phyloP scores from a whole-genome alignment of 2,113 vertebrate genomes.

The Anoura caudifer region DNA sequence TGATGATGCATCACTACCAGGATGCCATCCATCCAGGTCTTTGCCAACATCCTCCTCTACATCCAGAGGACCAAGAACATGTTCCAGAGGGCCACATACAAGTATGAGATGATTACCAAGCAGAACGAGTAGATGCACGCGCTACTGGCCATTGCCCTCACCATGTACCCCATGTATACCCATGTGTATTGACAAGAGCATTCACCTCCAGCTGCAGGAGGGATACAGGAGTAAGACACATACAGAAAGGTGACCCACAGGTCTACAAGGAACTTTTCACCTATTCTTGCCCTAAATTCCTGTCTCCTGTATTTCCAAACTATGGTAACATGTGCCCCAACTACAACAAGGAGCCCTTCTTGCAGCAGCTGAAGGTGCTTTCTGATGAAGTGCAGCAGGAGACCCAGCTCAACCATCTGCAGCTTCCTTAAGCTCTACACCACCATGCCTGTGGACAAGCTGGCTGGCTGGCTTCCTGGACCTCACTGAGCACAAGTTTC shows the following conservation, averaged over 20 bases:
- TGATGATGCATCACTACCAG: constrained; percentile 99
- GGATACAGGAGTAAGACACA: constrained; percentile 98
- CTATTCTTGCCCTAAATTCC: constrained; percentile 96
- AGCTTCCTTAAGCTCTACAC: constrained; percentile 99
- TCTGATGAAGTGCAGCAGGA: constrained; percentile 97
- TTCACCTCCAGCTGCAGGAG: constrained; percentile 97
- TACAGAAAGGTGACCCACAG: constrained; percentile 97
- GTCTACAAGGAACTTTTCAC: constrained; percentile 98
- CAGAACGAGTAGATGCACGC: constrained; percentile 99
- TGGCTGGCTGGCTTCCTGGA: constrained; percentile 98
- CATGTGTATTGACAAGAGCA: constrained; percentile 98
- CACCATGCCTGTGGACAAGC: constrained; percentile 98
- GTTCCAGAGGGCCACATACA: constrained; percentile 98
- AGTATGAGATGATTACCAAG: constrained; percentile 99
- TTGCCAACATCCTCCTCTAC: constrained; percentile 98
- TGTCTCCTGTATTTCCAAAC: constrained; percentile 97
- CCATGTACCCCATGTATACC: constrained; percentile 99
- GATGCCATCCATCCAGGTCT: constrained; percentile 97
- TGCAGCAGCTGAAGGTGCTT: constrained; percentile 98
- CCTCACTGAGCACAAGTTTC: constrained; percentile 96
- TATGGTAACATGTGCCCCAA: constrained; percentile 95
- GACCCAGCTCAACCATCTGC: constrained; percentile 96
- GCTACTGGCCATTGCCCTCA: constrained; percentile 95
- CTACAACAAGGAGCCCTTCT: constrained; percentile 97
- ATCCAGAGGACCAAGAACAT: constrained; percentile 99